These are phyloP conservation scores for Marisa cornuarietis DNA, from an alignment of 1,140 invertebrate species.

Conservation along the genomic window DNA sequence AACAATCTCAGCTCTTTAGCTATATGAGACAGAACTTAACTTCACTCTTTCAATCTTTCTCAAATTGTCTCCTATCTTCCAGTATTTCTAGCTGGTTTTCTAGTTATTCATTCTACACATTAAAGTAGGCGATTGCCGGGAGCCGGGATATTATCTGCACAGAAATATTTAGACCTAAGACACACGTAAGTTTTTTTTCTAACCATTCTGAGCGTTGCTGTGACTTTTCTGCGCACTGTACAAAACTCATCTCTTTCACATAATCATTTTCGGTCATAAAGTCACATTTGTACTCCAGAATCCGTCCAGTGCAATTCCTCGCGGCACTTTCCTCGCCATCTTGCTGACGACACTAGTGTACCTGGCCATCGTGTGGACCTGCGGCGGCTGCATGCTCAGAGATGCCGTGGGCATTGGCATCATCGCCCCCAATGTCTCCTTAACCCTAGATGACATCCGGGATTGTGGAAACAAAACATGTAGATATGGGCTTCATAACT, in stretches of 20 bases:
- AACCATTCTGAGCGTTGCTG: no score
- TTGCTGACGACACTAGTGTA: conserved; percentile 85
- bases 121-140: not conserved
- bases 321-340: conserved; percentile 88
- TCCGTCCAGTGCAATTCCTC: conserved; percentile 73
- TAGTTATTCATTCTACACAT: no score
- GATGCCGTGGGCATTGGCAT: conserved; percentile 71
- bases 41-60: no score
- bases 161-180: not conserved
- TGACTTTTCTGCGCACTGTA: no score
- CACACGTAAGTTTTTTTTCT: not conserved
- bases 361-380: conserved; percentile 80
- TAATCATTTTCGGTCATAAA: conserved; percentile 57
- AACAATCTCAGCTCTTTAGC: no score
- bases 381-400: conserved; percentile 75
- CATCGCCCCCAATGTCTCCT: conserved; percentile 11
- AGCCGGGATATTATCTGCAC: not conserved
- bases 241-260: no score
- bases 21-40: no score
- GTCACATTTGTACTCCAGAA: conserved; percentile 71
- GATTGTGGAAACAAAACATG: conserved; percentile 12
- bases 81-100: no score
- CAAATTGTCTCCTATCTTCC: no score
- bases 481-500: conserved; percentile 5
- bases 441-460: conserved; percentile 9